Conservation (phyloP, 2,888 invertebrate species). For the Pollenia griseotomentosa region DNA sequence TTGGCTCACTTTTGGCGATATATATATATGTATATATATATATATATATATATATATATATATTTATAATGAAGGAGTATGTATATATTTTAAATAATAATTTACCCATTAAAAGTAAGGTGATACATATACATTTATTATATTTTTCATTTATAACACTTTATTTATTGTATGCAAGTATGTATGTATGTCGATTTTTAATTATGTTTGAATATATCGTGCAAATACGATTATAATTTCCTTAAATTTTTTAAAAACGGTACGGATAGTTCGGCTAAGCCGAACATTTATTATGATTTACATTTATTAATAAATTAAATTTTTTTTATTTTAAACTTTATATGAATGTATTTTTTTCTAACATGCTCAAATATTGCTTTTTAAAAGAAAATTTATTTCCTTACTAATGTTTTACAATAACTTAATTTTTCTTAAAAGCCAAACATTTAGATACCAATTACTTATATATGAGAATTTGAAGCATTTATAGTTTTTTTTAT, state of each 20-base stretch:
- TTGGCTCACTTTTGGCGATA: no score
- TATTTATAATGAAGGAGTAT: slow-evolving; percentile 39
- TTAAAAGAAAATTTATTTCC: slow-evolving; percentile 52
- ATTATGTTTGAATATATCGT: slow-evolving; percentile 24
- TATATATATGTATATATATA: no score
- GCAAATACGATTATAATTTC: slow-evolving; percentile 35
- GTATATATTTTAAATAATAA: background rate
- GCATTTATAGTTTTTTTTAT: slow-evolving; percentile 47
- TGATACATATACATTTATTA: slow-evolving; percentile 13
- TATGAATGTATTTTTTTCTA: slow-evolving; percentile 52
- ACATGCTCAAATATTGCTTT: slow-evolving; percentile 71
- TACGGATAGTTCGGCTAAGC: slow-evolving; percentile 13
- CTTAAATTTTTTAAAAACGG: slow-evolving; percentile 8
- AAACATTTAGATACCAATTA: slow-evolving; percentile 68
- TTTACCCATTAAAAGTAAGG: slow-evolving; percentile 9
- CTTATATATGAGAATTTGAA: slow-evolving; percentile 52
- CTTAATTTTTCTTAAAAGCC: slow-evolving; percentile 63
- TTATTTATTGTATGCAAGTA: background rate
- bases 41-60: no score
- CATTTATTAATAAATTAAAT: slow-evolving; percentile 52
- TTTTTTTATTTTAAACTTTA: slow-evolving; percentile 49
- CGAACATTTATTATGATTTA: slow-evolving; percentile 4
- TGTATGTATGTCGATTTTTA: slow-evolving; percentile 10
- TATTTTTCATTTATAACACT: slow-evolving; percentile 19
- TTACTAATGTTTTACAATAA: slow-evolving; percentile 58